Evolutionary conservation across 1,140 invertebrate species (phyloP).

Genomic region (Dinothrombium tinctorium): DNA sequence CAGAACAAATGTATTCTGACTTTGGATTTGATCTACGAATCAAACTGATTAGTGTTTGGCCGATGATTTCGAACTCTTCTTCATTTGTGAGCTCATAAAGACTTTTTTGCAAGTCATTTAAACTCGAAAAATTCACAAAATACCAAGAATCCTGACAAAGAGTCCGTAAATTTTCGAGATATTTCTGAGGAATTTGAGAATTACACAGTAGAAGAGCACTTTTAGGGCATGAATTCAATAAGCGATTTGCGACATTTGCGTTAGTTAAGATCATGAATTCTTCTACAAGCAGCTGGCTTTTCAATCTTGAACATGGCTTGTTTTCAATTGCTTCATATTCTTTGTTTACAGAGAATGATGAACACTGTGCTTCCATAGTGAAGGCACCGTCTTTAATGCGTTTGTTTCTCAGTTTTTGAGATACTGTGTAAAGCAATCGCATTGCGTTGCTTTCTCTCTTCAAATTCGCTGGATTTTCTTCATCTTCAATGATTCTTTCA

Average conservation of each 20-base stretch:
- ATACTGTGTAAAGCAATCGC: too few relatives aligned
- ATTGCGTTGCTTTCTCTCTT: conserved; percentile 43
- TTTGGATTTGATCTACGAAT: too few relatives aligned
- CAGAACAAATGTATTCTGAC: background rate
- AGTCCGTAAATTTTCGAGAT: conserved; percentile 35
- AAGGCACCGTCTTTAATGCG: conserved; percentile 51
- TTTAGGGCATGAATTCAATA: conserved; percentile 40
- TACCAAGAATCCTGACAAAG: conserved; percentile 37
- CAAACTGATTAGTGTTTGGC: too few relatives aligned
- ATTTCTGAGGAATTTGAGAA: conserved; percentile 47
- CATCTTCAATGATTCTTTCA: conserved; percentile 47
- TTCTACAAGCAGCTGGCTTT: conserved; percentile 44
- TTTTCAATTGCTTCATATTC: too few relatives aligned
- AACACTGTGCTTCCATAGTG: conserved; percentile 40
- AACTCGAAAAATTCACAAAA: conserved; percentile 36
- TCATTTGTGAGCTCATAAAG: too few relatives aligned
- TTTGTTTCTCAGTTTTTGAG: conserved; percentile 34
- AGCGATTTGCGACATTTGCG: conserved; percentile 52
- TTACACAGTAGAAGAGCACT: conserved; percentile 49
- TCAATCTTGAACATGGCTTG: conserved; percentile 26
- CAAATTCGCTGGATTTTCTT: conserved; percentile 31
- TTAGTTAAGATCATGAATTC: conserved; percentile 88
- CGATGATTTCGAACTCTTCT: too few relatives aligned
- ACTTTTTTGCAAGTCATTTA: conserved; percentile 27
- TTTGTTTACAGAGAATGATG: conserved; percentile 36